Evolutionary conservation across 2,113 vertebrate species (phyloP).

Genomic region (Silurus meridionalis): DNA sequence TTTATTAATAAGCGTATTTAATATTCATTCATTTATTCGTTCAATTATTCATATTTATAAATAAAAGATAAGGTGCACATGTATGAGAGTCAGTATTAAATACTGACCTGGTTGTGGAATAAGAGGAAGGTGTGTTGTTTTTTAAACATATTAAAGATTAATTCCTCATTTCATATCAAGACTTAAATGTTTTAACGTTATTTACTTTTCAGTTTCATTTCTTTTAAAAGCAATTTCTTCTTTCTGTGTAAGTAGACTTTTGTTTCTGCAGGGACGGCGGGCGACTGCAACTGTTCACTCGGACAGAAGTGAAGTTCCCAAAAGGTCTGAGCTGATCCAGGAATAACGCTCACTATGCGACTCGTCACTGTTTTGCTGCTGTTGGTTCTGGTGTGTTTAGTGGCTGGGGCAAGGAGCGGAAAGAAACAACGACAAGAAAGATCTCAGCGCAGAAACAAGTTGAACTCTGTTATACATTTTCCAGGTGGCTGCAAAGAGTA

Average conservation of each 20-base stretch:
- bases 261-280: conserved; percentile 64
- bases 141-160: not conserved
- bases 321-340: conserved; percentile 53
- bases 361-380: conserved; percentile 74
- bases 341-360: conserved; percentile 79
- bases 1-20: not conserved
- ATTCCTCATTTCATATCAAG: not conserved
- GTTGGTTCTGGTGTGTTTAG: conserved; percentile 71
- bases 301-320: conserved; percentile 58
- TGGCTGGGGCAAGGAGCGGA: conserved; percentile 71
- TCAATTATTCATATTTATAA: too few relatives aligned
- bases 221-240: not conserved
- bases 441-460: conserved; percentile 65
- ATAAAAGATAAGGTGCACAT: too few relatives aligned
- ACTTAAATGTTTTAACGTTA: not conserved
- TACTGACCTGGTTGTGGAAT: not conserved
- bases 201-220: not conserved
- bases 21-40: too few relatives aligned
- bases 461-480: conserved; percentile 76
- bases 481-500: conserved; percentile 82
- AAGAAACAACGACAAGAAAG: conserved; percentile 58
- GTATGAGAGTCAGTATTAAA: too few relatives aligned
- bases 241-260: not conserved
- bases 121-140: not conserved
- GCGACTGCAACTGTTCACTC: conserved; percentile 69